Evolutionary conservation across 2,888 invertebrate genomes (phyloP), one percentile per base, ranked within the genome.

Genomic region (Gnatocerus cornutus): DNA sequence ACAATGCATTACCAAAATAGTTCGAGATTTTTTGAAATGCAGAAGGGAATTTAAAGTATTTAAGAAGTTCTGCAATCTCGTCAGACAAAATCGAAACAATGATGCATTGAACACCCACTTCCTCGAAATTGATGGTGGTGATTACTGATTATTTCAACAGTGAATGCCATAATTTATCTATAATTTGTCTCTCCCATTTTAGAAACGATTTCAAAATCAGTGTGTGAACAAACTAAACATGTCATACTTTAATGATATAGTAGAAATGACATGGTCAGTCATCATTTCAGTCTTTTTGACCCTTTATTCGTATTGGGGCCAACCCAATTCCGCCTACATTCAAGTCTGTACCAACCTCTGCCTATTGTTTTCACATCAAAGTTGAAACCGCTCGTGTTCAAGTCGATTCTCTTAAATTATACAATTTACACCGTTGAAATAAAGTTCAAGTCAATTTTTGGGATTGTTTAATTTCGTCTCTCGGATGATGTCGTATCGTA

Each of bases 331-430:
- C 50, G 16, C 61, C 61, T 21, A 61, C 61, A 27, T 27, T 12
- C 14, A 33, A 48, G 45, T 10, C 30, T 45, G 43, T 29, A 29
- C 12, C 12, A 48, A 41, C 56, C 56, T 56, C 56, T 39, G 39
- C 56, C 59, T 33, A 59, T 59, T 59, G 59, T 59, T 21, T 58
- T 45, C 29, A 21, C 55, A 16, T 55, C 55, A 48, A 48, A 48
- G 37, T 7, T 5, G 37, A 37, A 53, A 53, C 53, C 53, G 33
- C 53, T 53, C 33, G 37, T 37, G 3, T 21, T 21, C 2, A 21
- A 21, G 21, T 21, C 4, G 21, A 3, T 21, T 21, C 21, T 21
- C 21, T 21, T 21, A 21, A 21, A 21, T 21, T 21, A 21, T 21
- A 21, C 21, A 21, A 21, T 21, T 21, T 21, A 21, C 21, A 21